A percentile compares a stretch with the other conserved stretches of the same genome.
Evolutionary conservation across 1,140 invertebrate species (phyloP).

Genomic region (Magallana ariakensis): DNA sequence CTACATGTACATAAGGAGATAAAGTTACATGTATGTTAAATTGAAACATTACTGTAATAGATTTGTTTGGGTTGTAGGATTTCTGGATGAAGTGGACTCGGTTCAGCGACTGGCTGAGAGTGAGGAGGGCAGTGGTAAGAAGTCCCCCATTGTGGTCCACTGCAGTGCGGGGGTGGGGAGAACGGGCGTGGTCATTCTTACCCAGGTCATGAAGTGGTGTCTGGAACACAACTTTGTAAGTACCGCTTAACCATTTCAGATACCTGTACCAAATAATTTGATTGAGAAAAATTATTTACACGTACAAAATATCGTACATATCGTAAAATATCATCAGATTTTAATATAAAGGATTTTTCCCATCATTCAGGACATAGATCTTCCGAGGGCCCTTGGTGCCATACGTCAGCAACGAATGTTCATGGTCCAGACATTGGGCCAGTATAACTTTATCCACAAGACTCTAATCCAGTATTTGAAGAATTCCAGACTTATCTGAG

Average conservation of each 20-base stretch:
- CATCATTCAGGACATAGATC: slow-evolving; percentile 78
- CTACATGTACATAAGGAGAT: too few relatives aligned
- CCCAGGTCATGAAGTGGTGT: slow-evolving; percentile 94
- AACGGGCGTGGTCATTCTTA: slow-evolving; percentile 94
- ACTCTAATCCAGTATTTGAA: slow-evolving; percentile 91
- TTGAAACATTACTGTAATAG: not conserved
- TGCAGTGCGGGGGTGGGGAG: slow-evolving; percentile 97
- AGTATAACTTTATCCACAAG: slow-evolving; percentile 94
- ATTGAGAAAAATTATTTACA: too few relatives aligned
- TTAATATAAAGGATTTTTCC: not conserved
- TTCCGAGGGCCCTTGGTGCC: slow-evolving; percentile 87
- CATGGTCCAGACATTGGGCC: slow-evolving; percentile 91
- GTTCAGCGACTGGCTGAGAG: slow-evolving; percentile 85
- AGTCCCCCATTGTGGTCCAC: slow-evolving; percentile 94
- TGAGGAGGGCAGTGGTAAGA: slow-evolving; percentile 85
- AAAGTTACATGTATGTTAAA: too few relatives aligned
- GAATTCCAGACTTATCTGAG: slow-evolving; percentile 88
- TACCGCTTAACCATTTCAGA: not conserved
- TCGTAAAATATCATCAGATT: too few relatives aligned
- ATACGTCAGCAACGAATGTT: slow-evolving; percentile 91
- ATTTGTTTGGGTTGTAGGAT: slow-evolving; percentile 84
- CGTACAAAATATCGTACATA: too few relatives aligned
- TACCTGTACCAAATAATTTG: not conserved
- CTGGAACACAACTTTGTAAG: slow-evolving; percentile 92
- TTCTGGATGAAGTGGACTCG: slow-evolving; percentile 91